These are phyloP conservation scores for Ennomos quercinarius DNA, from an alignment of 2,888 invertebrate species.

Conservation along the genomic window DNA sequence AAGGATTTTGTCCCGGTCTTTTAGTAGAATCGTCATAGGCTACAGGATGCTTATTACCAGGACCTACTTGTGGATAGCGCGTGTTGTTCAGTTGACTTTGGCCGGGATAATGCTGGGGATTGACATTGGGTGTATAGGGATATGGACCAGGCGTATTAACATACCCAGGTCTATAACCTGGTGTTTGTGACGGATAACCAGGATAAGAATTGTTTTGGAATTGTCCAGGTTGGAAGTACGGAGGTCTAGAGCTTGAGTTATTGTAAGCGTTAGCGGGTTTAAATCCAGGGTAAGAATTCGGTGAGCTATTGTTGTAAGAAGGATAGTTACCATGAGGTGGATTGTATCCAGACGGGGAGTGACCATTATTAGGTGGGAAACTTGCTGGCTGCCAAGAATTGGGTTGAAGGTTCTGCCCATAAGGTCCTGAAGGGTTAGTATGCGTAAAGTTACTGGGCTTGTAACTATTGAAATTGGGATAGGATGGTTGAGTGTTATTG, in stretches of 20 bases:
- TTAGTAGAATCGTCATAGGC: constrained; percentile 22
- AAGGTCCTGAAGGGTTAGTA: constrained; percentile 9
- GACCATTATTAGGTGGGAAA: constrained; percentile 8
- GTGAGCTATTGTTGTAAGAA: constrained; percentile 11
- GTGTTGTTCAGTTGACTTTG: constrained; percentile 17
- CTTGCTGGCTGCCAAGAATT: constrained; percentile 13
- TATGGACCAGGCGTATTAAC: constrained; percentile 17
- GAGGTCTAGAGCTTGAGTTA: constrained; percentile 25
- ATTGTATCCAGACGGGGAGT: constrained; percentile 12
- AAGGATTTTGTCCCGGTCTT: constrained; percentile 25
- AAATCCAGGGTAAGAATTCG: constrained; percentile 22
- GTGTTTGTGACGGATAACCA: constrained; percentile 23
- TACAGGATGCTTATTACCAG: constrained; percentile 30
- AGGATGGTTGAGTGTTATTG: constrained; percentile 11
- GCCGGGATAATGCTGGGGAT: constrained; percentile 34
- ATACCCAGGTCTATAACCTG: constrained; percentile 18
- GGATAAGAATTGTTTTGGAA: constrained; percentile 26
- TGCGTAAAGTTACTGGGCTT: constrained; percentile 2
- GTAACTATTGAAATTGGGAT: constrained; percentile 6
- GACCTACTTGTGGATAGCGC: constrained; percentile 10
- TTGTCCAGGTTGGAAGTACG: constrained; percentile 25
- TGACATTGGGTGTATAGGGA: constrained; percentile 30
- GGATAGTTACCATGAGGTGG: constrained; percentile 11
- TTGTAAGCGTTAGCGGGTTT: constrained; percentile 25
- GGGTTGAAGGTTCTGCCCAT: constrained; percentile 12